Evolutionary conservation across 2,888 invertebrate genomes (phyloP).

Genomic region (Augochlorella aurata): DNA sequence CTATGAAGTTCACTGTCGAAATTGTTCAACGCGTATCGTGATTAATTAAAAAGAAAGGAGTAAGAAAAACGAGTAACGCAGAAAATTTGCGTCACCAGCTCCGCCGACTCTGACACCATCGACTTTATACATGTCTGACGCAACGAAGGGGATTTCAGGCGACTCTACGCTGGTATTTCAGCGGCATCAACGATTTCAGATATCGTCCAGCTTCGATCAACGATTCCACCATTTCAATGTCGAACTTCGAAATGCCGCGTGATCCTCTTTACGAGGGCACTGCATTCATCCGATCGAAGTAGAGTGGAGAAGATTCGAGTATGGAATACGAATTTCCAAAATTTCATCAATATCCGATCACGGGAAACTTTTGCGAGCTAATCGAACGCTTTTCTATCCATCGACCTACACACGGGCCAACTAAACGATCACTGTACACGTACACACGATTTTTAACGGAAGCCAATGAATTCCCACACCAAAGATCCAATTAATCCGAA

Average conservation of each 20-base stretch:
- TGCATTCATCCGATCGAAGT: not conserved
- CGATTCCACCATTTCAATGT: constrained; percentile 3
- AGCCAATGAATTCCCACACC: not conserved
- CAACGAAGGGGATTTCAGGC: constrained; percentile 6
- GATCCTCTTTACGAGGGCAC: not conserved
- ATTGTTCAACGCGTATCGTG: not conserved
- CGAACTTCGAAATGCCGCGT: not conserved
- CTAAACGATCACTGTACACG: not conserved
- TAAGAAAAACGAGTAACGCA: not conserved
- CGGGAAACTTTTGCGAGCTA: not conserved
- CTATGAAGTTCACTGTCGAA: not conserved
- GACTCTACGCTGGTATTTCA: constrained; percentile 16
- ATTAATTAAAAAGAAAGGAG: not conserved
- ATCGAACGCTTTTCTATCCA: not conserved
- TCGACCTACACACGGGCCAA: not conserved
- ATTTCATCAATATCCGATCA: constrained; percentile 14
- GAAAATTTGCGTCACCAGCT: constrained; percentile 15
- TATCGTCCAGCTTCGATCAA: not conserved
- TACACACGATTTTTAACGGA: not conserved
- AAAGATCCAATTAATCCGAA: not conserved
- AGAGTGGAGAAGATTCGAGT: not conserved
- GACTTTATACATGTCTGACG: not conserved
- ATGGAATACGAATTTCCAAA: not conserved
- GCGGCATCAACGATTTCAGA: not conserved
- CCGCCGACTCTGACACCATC: constrained; percentile 17